These are phyloP conservation scores for Chaunax sp. DNA, from an alignment of 2,797 vertebrate genomes.

Conservation along the genomic window DNA sequence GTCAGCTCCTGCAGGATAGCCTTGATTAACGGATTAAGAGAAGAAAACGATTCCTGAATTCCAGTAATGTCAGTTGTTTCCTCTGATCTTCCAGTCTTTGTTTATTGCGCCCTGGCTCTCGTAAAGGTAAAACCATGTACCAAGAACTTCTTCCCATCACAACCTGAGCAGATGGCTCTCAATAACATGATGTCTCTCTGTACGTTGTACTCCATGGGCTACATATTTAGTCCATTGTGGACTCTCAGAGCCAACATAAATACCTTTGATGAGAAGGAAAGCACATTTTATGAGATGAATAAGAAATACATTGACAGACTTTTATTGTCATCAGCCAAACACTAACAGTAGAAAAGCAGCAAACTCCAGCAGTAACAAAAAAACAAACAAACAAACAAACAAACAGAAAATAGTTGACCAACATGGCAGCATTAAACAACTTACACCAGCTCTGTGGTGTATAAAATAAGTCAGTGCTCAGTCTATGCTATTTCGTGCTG, in stretches of 20 bases:
- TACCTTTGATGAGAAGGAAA: constrained; percentile 10
- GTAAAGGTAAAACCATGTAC: neutral
- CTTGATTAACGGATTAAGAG: neutral
- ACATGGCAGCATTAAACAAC: too few relatives aligned
- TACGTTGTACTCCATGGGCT: neutral
- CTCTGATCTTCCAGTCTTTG: neutral
- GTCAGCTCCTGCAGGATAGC: neutral
- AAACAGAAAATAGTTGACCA: too few relatives aligned
- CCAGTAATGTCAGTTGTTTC: neutral
- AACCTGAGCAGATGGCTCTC: constrained; percentile 37
- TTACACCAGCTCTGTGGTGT: too few relatives aligned
- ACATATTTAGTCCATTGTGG: neutral
- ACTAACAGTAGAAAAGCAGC: too few relatives aligned
- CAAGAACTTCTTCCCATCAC: neutral
- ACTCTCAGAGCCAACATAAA: neutral
- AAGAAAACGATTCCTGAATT: neutral
- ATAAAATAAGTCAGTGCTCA: too few relatives aligned
- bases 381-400: too few relatives aligned
- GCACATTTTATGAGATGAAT: neutral
- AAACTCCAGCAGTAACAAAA: too few relatives aligned
- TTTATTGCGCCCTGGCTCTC: constrained; percentile 13
- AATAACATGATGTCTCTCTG: constrained; percentile 14
- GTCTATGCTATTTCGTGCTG: too few relatives aligned
- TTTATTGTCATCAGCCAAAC: too few relatives aligned
- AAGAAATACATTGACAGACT: neutral